These are phyloP conservation scores for Pseudopleuronectes americanus DNA, from an alignment of 2,797 vertebrate genomes.

Conservation along the genomic window DNA sequence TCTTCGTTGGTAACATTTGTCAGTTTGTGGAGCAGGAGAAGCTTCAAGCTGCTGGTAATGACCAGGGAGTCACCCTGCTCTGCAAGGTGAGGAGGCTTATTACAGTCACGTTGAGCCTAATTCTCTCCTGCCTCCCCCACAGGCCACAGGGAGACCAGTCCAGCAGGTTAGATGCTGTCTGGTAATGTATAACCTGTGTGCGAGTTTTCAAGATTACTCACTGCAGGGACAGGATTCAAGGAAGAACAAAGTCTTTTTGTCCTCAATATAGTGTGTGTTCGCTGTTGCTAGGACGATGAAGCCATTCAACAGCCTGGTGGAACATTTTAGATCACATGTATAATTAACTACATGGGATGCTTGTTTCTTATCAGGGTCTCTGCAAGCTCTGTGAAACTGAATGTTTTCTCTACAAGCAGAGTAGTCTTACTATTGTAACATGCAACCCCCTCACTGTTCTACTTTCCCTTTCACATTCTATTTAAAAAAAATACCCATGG, in stretches of 20 bases:
- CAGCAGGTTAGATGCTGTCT: constrained; percentile 17
- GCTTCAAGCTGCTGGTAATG: constrained; percentile 20
- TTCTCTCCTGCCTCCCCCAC: constrained; percentile 11
- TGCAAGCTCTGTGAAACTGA: constrained; percentile 1
- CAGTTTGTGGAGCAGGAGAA: constrained; percentile 12
- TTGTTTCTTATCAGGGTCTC: constrained; percentile 9
- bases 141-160: constrained; percentile 17
- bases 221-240: constrained; percentile 1
- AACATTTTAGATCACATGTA: constrained; percentile 15
- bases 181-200: constrained; percentile 25
- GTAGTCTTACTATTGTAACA: constrained; percentile 16
- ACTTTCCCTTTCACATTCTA: constrained; percentile 32
- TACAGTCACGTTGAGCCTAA: constrained; percentile 31
- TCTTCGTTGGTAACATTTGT: neutral
- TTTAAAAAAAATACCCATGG: neutral
- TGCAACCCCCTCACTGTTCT: constrained; percentile 9
- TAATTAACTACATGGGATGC: constrained; percentile 17
- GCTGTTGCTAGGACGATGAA: neutral
- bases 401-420: constrained; percentile 28
- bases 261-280: constrained; percentile 20
- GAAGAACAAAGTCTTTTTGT: neutral
- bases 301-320: neutral
- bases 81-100: constrained; percentile 42
- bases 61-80: constrained; percentile 18
- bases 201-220: constrained; percentile 6